Conservation (phyloP, 2,888 invertebrate genomes). For the Cheilosia impressa region DNA sequence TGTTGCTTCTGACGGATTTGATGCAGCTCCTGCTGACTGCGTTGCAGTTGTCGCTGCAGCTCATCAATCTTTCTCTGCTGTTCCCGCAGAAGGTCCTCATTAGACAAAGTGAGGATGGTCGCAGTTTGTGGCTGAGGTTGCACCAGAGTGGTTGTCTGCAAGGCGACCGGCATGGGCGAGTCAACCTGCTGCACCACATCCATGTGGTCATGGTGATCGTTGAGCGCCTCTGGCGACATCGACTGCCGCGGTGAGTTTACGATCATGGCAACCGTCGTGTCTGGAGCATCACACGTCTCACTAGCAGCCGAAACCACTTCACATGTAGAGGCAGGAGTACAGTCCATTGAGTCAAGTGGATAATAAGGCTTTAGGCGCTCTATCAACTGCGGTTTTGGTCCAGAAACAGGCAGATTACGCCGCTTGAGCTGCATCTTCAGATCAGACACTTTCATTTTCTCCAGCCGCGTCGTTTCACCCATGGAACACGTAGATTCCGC, state of each 20-base stretch:
- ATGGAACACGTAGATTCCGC: constrained; percentile 80
- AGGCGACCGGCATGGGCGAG: constrained; percentile 79
- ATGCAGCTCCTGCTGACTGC: constrained; percentile 90
- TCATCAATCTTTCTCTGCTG: constrained; percentile 95
- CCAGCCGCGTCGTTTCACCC: constrained; percentile 87
- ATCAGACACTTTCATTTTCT: constrained; percentile 98
- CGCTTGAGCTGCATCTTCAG: constrained; percentile 97
- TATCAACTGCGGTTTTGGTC: constrained; percentile 97
- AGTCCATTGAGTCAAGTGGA: constrained; percentile 83
- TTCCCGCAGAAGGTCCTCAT: constrained; percentile 91
- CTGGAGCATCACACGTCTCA: constrained; percentile 78
- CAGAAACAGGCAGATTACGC: constrained; percentile 96
- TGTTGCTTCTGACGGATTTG: constrained; percentile 87
- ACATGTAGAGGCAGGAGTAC: constrained; percentile 83
- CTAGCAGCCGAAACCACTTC: constrained; percentile 79
- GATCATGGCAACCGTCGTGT: constrained; percentile 78
- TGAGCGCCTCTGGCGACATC: constrained; percentile 77
- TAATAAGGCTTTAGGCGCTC: constrained; percentile 93
- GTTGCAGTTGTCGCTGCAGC: constrained; percentile 91
- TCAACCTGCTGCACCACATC: constrained; percentile 83
- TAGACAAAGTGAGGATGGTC: constrained; percentile 82
- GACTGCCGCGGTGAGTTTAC: constrained; percentile 79
- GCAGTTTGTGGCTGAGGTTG: constrained; percentile 80
- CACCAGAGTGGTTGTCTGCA: constrained; percentile 80
- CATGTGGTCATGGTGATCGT: constrained; percentile 82